phyloP scores from a whole-genome alignment of 92 coral and sea anemone genomes.

The Parazoanthus darwini region DNA sequence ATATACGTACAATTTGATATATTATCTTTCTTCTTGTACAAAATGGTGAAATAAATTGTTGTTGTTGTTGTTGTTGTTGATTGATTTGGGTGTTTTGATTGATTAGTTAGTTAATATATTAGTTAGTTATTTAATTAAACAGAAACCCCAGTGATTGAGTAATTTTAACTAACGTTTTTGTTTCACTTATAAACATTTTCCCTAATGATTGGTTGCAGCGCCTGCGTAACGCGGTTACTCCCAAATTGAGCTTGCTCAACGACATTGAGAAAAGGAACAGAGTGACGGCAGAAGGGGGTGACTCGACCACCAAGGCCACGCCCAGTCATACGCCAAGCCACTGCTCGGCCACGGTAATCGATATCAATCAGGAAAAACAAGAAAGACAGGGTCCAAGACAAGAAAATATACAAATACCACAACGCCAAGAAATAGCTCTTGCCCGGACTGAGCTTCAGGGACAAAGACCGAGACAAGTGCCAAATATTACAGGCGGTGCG shows the following conservation, averaged over 20 bases:
- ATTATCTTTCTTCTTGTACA: no score
- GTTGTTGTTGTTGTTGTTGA: no score
- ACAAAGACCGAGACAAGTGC: neutral
- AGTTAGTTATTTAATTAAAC: no score
- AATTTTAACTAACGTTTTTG: no score
- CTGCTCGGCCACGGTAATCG: slow-evolving; percentile 11
- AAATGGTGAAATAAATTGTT: no score
- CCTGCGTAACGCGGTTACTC: slow-evolving; percentile 35
- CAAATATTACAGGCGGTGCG: neutral
- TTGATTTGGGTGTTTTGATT: no score
- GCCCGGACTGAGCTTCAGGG: neutral
- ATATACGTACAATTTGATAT: no score
- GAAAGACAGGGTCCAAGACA: neutral
- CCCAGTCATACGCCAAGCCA: slow-evolving; percentile 29
- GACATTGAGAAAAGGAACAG: slow-evolving; percentile 26
- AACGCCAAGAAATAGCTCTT: neutral
- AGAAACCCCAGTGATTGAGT: no score
- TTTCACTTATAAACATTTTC: neutral
- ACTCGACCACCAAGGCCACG: slow-evolving; percentile 22
- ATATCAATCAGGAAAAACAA: neutral
- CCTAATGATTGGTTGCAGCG: neutral
- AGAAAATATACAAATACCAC: neutral
- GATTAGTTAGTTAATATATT: no score
- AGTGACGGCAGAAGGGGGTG: neutral
- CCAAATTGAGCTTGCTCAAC: slow-evolving; percentile 17